A percentile compares a stretch with the other conserved stretches of the same genome.
Evolutionary conservation across 2,888 invertebrate species (phyloP).

Genomic region (Drosophila antonietae): DNA sequence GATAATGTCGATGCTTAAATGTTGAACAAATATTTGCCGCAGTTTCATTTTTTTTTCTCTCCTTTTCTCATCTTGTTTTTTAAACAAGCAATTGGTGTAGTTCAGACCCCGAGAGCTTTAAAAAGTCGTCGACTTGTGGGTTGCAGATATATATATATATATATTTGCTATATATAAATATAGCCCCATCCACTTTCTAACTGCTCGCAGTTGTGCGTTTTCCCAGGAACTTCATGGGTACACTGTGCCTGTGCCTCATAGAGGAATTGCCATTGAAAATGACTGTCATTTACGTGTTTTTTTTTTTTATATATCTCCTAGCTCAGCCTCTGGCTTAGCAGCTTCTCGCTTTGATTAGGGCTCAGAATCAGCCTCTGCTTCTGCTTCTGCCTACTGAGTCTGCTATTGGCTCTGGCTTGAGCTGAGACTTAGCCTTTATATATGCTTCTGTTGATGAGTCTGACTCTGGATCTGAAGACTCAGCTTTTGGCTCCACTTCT

Average conservation of each 20-base stretch:
- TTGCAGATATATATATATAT: neutral
- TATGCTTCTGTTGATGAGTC: no score
- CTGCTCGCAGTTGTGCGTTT: slow-evolving; percentile 64
- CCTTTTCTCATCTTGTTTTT: slow-evolving; percentile 34
- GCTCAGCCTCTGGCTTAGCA: no score
- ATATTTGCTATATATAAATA: neutral
- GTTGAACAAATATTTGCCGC: slow-evolving; percentile 64
- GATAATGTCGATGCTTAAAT: slow-evolving; percentile 63
- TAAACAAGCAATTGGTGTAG: slow-evolving; percentile 72
- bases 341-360: no score
- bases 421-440: no score
- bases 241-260: slow-evolving; percentile 7
- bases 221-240: slow-evolving; percentile 52
- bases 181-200: neutral
- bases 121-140: slow-evolving; percentile 44
- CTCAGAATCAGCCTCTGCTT: no score
- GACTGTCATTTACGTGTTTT: slow-evolving; percentile 61
- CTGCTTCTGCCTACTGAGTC: no score
- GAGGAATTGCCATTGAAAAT: slow-evolving; percentile 56
- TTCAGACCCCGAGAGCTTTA: slow-evolving; percentile 53
- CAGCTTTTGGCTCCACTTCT: no score
- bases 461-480: no score
- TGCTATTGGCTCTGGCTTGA: no score
- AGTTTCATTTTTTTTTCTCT: slow-evolving; percentile 17
- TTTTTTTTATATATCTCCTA: no score